Conservation (phyloP, 35 echinoderm and acorn worm species). For the Strongylocentrotus purpuratus region DNA sequence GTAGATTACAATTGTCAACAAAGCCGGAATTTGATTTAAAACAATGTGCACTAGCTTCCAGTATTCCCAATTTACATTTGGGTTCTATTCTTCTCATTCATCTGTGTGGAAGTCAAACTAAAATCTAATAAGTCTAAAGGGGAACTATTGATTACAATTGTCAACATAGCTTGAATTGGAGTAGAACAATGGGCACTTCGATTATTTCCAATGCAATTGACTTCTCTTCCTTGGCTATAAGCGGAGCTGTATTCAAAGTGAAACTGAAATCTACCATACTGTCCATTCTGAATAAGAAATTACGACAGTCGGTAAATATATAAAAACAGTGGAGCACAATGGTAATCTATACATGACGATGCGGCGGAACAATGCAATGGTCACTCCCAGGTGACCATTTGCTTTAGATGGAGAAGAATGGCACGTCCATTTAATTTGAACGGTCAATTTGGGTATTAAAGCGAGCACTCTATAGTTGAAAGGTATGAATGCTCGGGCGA, state of each 20-base stretch:
- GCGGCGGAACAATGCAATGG: not conserved
- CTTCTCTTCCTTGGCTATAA: no score
- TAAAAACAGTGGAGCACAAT: not conserved
- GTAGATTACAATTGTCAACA: no score
- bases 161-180: no score
- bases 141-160: no score
- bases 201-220: no score
- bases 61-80: no score
- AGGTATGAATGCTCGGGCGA: not conserved
- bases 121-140: no score
- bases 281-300: not conserved
- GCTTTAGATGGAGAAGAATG: not conserved
- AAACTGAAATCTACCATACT: not conserved
- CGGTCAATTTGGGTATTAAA: not conserved
- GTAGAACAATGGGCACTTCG: no score
- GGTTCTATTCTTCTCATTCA: no score
- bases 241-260: not conserved
- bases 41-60: no score
- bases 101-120: no score
- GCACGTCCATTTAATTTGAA: not conserved
- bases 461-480: not conserved
- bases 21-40: no score
- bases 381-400: not conserved
- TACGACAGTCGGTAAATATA: slow-evolving; percentile 1
- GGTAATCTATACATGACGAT: not conserved